Base-by-base conservation (phyloP, 2,797 vertebrate genomes). In the Bovichtus diacanthus region DNA sequence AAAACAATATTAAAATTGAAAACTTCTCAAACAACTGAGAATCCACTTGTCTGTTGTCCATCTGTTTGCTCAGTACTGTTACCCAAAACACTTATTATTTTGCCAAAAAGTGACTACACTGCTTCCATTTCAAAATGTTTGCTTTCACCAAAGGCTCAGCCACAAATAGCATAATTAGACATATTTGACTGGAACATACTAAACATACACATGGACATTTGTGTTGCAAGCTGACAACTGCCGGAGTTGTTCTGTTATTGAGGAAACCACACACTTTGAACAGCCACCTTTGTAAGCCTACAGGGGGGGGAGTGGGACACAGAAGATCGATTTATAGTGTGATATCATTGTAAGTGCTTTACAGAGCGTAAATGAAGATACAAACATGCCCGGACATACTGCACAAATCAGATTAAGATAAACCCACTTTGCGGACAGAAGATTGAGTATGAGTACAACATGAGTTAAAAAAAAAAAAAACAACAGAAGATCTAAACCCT, bases 11-110 rank as follows among this genome's bases (percentile, higher is more conserved):
- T 71, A 58, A 61, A 78, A 70, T 65, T 67, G 51, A 34, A 75
- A 68, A 73, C 29, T 29, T 68, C 19, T 50, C 0, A 29, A 53
- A 25, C n/a, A 8, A 6, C 29, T 66, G 54, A 15, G 56, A 47
- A 84, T 73, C 59, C 43, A 46, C 31, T 46, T 11, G 55, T 70
- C 59, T 38, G 41, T 27, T 23, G 38, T 76, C 85, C 80, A 56
- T 85, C 81, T 89, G 83, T 15, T n/a, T 21, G 63, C 67, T 59
- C 63, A 61, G 44, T 44, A 29, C 53, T 55, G 9, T n/a, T 53
- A 43, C n/a, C 73, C 56, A 43, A 67, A 58, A 55, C 39, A 12
- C 64, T 50, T 58, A 12, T 54, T 18, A 19, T 29, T 44, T 19
- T 36, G 25, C 62, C 70, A 76, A 74, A 69, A 58, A 43, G 54